phyloP scores from a whole-genome alignment of 2,888 invertebrate genomes.

The Synanthedon andrenaeformis region DNA sequence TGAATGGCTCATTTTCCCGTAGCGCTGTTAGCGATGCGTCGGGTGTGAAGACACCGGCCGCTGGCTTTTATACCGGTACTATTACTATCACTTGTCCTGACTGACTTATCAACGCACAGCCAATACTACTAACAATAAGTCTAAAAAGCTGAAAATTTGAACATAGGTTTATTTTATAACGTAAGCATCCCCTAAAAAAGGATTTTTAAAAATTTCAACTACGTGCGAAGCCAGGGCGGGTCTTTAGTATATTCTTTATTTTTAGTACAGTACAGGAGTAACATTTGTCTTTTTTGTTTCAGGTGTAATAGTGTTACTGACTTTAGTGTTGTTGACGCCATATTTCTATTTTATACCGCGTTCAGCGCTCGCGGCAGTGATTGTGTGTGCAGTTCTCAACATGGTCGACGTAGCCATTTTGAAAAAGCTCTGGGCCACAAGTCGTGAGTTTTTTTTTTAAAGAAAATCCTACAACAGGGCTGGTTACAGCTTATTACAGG shows the following conservation, averaged over 20 bases:
- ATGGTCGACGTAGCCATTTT: slow-evolving; percentile 77
- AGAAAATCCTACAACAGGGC: too few relatives aligned
- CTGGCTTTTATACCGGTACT: slow-evolving; percentile 79
- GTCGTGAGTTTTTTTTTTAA: slow-evolving; percentile 52
- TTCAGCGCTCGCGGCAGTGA: slow-evolving; percentile 77
- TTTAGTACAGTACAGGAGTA: too few relatives aligned
- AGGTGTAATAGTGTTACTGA: slow-evolving; percentile 78
- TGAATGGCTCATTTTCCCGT: slow-evolving; percentile 79
- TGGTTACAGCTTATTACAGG: too few relatives aligned
- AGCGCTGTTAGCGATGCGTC: slow-evolving; percentile 86
- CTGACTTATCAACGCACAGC: too few relatives aligned
- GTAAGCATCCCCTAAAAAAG: too few relatives aligned
- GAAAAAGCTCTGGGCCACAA: slow-evolving; percentile 74
- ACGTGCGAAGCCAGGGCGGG: too few relatives aligned
- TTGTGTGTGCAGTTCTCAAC: slow-evolving; percentile 81
- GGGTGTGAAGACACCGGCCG: slow-evolving; percentile 80
- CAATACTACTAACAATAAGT: too few relatives aligned
- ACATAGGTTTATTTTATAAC: too few relatives aligned
- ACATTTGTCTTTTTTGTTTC: slow-evolving; percentile 1
- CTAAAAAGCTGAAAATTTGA: too few relatives aligned
- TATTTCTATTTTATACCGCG: slow-evolving; percentile 81
- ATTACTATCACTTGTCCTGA: not conserved
- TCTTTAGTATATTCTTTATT: too few relatives aligned
- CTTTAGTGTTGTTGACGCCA: slow-evolving; percentile 78
- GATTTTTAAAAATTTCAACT: too few relatives aligned